phyloP scores from a whole-genome alignment of 2,888 invertebrate genomes.

The Macrophya alboannulata region DNA sequence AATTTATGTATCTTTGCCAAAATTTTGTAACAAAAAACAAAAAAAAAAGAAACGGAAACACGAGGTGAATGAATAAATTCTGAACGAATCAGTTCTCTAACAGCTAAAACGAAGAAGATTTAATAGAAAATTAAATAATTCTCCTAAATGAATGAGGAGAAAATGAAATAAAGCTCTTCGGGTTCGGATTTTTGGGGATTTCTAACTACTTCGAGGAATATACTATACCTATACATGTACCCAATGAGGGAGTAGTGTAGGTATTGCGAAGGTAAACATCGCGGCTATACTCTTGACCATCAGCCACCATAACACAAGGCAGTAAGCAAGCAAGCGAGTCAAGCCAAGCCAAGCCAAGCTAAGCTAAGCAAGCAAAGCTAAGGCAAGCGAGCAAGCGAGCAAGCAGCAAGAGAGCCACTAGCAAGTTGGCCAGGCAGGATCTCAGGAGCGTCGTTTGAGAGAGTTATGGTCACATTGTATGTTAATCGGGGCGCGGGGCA shows the following conservation, averaged over 20 bases:
- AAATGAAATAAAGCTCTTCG: no score
- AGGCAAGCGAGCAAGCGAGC: background rate
- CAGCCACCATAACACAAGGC: background rate
- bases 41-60: no score
- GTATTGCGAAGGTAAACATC: background rate
- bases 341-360: no score
- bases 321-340: no score
- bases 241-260: background rate
- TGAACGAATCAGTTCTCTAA: no score
- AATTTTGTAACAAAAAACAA: no score
- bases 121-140: no score
- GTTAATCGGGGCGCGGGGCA: conserved; percentile 70
- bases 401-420: background rate
- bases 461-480: conserved; percentile 78
- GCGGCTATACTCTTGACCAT: conserved; percentile 5
- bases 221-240: background rate
- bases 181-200: background rate
- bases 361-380: no score
- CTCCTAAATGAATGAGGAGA: no score
- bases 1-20: no score
- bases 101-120: no score
- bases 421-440: conserved; percentile 38
- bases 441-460: conserved; percentile 68
- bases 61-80: no score
- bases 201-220: background rate